phyloP scores from a whole-genome alignment of 2,113 vertebrate genomes.

The Pollimyrus isidori region DNA sequence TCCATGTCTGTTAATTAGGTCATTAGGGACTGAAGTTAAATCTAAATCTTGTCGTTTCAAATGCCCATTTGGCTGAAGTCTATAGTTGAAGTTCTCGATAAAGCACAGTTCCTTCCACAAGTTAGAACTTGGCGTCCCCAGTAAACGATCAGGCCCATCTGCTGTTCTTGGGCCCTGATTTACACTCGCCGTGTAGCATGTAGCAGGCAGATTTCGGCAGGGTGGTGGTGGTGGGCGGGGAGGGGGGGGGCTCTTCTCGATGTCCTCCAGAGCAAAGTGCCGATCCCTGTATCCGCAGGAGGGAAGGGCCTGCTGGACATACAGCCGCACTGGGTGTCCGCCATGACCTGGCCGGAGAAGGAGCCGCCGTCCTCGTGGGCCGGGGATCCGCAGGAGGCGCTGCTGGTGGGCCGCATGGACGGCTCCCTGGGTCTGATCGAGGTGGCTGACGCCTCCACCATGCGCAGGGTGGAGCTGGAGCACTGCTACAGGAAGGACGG shows the following conservation, averaged over 20 bases:
- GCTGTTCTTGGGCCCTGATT: not conserved
- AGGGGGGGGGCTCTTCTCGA: not conserved
- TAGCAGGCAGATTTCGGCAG: not conserved
- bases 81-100: not conserved
- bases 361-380: constrained; percentile 69
- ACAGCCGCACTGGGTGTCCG: constrained; percentile 94
- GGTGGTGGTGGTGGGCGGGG: no score
- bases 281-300: constrained; percentile 53
- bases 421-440: constrained; percentile 88
- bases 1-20: constrained; percentile 14
- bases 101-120: not conserved
- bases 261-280: not conserved
- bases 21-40: constrained; percentile 16
- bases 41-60: constrained; percentile 6
- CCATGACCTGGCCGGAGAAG: constrained; percentile 82
- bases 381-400: constrained; percentile 74
- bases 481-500: constrained; percentile 95
- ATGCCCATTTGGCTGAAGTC: constrained; percentile 19
- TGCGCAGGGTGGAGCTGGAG: constrained; percentile 80
- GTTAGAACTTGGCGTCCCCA: constrained; percentile 1
- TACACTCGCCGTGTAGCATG: not conserved
- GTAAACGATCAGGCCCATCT: not conserved
- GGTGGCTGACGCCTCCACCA: constrained; percentile 73
- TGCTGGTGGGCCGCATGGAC: constrained; percentile 90
- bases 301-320: constrained; percentile 82